These are phyloP conservation scores for Thysanoteuthis rhombus DNA, from an alignment of 2,888 invertebrate genomes.

Conservation along the genomic window DNA sequence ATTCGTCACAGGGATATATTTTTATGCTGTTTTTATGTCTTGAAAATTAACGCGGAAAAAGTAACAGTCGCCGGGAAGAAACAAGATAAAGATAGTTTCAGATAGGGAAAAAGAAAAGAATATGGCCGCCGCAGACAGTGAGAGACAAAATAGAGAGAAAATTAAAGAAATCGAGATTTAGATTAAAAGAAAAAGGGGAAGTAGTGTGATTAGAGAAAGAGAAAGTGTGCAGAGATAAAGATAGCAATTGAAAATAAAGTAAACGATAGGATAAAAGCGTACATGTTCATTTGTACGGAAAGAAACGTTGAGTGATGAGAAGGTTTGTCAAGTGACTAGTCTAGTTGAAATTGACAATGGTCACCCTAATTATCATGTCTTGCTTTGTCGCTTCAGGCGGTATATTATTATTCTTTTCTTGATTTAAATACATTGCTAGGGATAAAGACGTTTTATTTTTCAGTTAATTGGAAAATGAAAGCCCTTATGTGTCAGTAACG, in stretches of 20 bases:
- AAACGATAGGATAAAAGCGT: neutral
- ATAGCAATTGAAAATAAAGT: no score
- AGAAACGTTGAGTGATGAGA: neutral
- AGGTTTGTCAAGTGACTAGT: neutral
- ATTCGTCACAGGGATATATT: no score
- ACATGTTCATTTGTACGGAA: neutral
- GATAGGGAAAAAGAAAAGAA: neutral
- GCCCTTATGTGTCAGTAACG: neutral
- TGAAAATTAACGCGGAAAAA: no score
- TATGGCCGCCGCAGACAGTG: neutral
- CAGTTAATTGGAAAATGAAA: neutral
- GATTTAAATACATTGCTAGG: neutral
- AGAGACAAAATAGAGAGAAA: neutral
- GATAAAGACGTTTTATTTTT: neutral
- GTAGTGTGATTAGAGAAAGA: no score
- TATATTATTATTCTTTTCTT: neutral
- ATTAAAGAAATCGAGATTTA: no score
- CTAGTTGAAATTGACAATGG: neutral
- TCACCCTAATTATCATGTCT: neutral
- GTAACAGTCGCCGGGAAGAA: no score
- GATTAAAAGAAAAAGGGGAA: no score
- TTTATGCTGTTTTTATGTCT: no score
- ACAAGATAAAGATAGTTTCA: no score
- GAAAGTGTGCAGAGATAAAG: no score
- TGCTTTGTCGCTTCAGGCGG: neutral